Base-by-base conservation (phyloP, 2,113 vertebrate species). In the Mola mola region DNA sequence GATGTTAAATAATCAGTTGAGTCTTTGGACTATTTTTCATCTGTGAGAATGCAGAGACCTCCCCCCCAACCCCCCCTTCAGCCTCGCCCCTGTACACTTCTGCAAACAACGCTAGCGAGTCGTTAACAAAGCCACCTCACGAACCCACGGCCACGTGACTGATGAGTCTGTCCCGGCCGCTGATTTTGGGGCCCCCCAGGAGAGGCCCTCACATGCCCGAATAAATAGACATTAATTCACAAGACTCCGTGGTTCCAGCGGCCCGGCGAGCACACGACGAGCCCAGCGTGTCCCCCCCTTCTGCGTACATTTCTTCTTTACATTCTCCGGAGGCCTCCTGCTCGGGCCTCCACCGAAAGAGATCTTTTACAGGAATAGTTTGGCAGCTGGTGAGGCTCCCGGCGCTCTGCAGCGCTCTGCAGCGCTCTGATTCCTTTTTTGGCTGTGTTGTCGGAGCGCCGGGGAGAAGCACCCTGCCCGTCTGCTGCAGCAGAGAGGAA, bases 341-440 rank as follows among this genome's bases (percentile, higher is more conserved):
- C 59, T 56, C 53, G 19, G 59, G 60, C 59, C 66, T 81, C 58
- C 47, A 73, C 63, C 62, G 62, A 83, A 89, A 72, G 67, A 69
- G 52, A 25, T 47, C 83, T 86, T 91, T 91, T 90, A 88, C 86
- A 88, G 88, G 89, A 92, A 92, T 85, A 87, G 76, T 90, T 88
- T 91, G 89, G 88, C 88, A 87, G 79, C 78, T 59, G n/a, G 19
- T 19, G 63, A 74, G 59, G 67, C 68, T 71, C 16, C 28, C 75
- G 17, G 75, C 28, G 31, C 81, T 77, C 62, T 2, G 52, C 66
- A 66, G 81, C 66, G 6, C 69, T 85, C 89, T 89, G 56, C 6
- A 29, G n/a, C n/a, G n/a, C n/a, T n/a, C n/a, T n/a, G n/a, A 81
- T 87, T 90, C 91, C 91, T 91, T 91, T 91, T 92, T 91, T 91